Conservation (phyloP, 2,888 invertebrate genomes). For the Prosapia bicincta region DNA sequence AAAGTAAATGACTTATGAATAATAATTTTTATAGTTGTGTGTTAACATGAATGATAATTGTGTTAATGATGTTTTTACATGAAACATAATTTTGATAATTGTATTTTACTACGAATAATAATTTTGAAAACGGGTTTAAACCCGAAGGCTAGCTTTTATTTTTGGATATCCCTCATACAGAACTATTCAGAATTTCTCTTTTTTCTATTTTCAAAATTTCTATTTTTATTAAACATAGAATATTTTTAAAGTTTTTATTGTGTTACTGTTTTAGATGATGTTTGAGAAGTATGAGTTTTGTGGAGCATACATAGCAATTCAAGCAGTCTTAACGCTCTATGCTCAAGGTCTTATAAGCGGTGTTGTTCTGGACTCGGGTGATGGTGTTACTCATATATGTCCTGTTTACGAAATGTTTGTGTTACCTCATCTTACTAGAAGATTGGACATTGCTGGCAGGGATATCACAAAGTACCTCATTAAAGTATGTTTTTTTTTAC, state of each 20-base stretch:
- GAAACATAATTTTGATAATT: no score
- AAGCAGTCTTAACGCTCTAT: constrained; percentile 93
- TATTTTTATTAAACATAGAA: no score
- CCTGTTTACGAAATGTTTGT: constrained; percentile 98
- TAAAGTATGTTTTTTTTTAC: constrained; percentile 59
- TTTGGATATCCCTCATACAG: constrained; percentile 7
- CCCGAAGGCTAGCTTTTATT: no score
- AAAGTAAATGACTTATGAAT: no score
- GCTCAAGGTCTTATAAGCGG: constrained; percentile 97
- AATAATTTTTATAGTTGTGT: no score
- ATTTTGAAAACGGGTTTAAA: no score
- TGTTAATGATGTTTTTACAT: no score
- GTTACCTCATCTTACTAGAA: constrained; percentile 88
- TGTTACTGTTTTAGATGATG: constrained; percentile 76
- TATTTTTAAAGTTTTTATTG: no score
- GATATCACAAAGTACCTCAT: constrained; percentile 99
- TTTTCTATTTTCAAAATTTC: neutral
- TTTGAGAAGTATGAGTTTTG: constrained; percentile 96
- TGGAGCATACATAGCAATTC: constrained; percentile 92
- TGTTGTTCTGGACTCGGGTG: constrained; percentile 98
- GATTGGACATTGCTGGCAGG: constrained; percentile 95
- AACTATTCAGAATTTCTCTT: neutral
- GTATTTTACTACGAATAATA: no score
- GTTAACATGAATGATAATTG: no score
- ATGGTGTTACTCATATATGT: constrained; percentile 99